Evolutionary conservation across 1,140 invertebrate species (phyloP), one percentile per base, ranked within the genome.

Genomic region (Zaprionus africanus): DNA sequence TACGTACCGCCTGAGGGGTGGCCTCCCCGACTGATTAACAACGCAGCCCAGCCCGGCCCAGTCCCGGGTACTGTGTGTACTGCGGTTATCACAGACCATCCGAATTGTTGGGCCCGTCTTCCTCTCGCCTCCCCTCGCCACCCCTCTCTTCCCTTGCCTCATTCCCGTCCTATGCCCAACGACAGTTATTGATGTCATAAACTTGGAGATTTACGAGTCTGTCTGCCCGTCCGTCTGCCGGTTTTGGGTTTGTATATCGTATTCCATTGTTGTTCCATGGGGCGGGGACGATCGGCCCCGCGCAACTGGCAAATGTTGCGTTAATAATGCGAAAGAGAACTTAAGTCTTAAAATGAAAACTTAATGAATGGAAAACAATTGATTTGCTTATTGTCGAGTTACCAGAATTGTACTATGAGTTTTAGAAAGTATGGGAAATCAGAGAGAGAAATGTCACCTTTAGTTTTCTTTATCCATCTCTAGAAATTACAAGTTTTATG

Each of bases 121-220:
- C 1, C 19, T 5, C n/a, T 5, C 41, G 1, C 12, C 12, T 2
- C 7, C 5, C 1, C n/a, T 11, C 41, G 6, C 15, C 13, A 0
- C 6, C 4, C n/a, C 41, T 46, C 61, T 66, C 77, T 74, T 77
- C n/a, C n/a, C 41, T 46, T 43, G 4, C 4, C 38, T 28, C 7
- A n/a, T 43, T 81, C 64, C 80, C 69, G 76, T 80, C 77, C 67
- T 72, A 67, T 79, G 66, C 49, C 49, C 69, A 65, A 68, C 90
- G 90, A 92, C 90, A 92, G 90, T 92, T 91, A 92, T 92, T 92
- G 90, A 91, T 92, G 90, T 90, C 86, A 92, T 92, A 92, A 92
- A 92, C 81, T 92, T 81, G 83, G 76, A 90, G 83, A 92, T 92
- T 92, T 92, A 92, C 90, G 46, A 13, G 88, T 71, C 64, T 76